phyloP scores from a whole-genome alignment of 2,888 invertebrate species.

The Eupeodes latifasciatus region DNA sequence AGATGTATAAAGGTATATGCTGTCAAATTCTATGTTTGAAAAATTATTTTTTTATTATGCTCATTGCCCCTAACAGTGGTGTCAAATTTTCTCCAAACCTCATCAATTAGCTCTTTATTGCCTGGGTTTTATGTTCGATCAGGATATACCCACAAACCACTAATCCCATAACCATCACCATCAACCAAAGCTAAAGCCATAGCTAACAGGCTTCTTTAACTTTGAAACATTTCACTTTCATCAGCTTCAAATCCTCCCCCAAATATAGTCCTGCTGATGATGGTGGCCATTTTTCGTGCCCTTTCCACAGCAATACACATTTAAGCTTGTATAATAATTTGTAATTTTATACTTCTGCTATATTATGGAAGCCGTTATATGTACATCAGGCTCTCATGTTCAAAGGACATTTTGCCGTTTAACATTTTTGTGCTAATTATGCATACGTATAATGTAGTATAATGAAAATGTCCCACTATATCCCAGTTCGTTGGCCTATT shows the following conservation, averaged over 20 bases:
- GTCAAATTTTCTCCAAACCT: neutral
- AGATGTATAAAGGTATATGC: no score
- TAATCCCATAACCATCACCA: neutral
- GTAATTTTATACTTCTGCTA: neutral
- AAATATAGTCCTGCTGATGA: neutral
- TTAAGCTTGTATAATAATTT: neutral
- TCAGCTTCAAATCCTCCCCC: no score
- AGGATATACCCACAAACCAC: neutral
- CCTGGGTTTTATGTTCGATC: neutral
- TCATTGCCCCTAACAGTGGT: neutral
- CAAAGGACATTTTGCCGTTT: neutral
- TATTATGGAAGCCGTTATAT: no score
- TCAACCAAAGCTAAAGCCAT: no score
- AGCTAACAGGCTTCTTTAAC: no score
- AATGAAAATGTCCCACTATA: neutral
- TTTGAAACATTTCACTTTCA: no score
- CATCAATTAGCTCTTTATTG: neutral
- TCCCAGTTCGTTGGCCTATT: neutral
- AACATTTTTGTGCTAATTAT: slow-evolving; percentile 2
- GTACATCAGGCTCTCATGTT: neutral
- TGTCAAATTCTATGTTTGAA: neutral
- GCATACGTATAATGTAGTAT: neutral
- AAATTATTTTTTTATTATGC: neutral
- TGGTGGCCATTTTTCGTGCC: neutral
- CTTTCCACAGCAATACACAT: neutral